Evolutionary conservation across 1,140 invertebrate genomes (phyloP).

Genomic region (Caerostris extrusa): DNA sequence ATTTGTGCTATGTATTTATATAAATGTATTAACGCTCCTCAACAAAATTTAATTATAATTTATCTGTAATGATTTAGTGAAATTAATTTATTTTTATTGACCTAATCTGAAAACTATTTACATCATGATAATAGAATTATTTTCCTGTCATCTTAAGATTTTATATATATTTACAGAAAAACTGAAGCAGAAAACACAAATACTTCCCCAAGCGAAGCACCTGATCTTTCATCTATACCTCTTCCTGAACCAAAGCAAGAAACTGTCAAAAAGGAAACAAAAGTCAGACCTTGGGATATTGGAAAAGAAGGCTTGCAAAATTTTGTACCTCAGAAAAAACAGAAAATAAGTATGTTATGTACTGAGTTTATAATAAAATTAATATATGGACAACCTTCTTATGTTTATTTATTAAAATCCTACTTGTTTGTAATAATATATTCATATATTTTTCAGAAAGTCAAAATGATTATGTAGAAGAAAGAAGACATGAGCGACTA

Average conservation of each 20-base stretch:
- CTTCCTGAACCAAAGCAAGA: slow-evolving; percentile 50
- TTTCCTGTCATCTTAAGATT: no score
- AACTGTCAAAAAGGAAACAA: slow-evolving; percentile 37
- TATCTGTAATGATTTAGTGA: no score
- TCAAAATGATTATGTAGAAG: slow-evolving; percentile 68
- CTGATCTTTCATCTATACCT: slow-evolving; percentile 64
- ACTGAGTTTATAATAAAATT: neutral
- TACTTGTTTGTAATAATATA: no score
- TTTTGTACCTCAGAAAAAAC: slow-evolving; percentile 58
- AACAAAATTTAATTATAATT: no score
- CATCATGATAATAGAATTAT: no score
- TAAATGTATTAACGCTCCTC: no score
- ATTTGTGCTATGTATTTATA: no score
- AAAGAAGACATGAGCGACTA: slow-evolving; percentile 54
- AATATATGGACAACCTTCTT: neutral
- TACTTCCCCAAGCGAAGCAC: neutral
- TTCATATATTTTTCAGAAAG: slow-evolving; percentile 52
- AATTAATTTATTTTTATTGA: no score
- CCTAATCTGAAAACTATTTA: no score
- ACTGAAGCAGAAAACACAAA: slow-evolving; percentile 8
- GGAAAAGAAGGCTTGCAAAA: slow-evolving; percentile 40
- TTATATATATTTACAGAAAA: no score
- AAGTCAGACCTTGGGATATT: slow-evolving; percentile 74
- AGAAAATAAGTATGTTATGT: slow-evolving; percentile 54
- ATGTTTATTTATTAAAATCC: no score